Percentiles rank a stretch among this genome's conserved stretches.
phyloP scores from a whole-genome alignment of 2,113 vertebrate genomes.

The Xenopus laevis region DNA sequence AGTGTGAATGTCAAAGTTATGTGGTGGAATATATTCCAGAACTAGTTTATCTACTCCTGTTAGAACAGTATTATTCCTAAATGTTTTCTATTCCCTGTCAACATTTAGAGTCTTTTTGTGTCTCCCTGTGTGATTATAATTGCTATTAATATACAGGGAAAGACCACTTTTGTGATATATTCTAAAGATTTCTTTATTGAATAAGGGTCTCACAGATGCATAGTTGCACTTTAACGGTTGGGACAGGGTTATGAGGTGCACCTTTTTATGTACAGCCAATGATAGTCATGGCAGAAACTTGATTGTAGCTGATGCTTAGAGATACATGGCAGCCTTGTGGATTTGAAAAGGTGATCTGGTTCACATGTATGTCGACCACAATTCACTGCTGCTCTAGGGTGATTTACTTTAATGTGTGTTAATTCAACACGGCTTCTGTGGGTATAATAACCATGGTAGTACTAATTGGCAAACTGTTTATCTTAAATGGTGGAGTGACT shows the following conservation, averaged over 20 bases:
- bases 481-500: too few species aligned
- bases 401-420: background rate
- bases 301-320: background rate
- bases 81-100: slow-evolving; percentile 1
- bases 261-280: background rate
- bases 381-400: slow-evolving; percentile 1
- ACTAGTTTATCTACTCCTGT: background rate
- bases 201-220: slow-evolving; percentile 31
- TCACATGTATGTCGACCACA: background rate
- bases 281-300: background rate
- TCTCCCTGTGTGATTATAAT: background rate
- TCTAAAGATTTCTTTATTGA: background rate
- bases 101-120: background rate
- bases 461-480: too few species aligned
- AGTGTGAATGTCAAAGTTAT: background rate
- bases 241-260: slow-evolving; percentile 5
- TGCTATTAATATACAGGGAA: background rate
- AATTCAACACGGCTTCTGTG: too few species aligned
- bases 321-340: background rate
- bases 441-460: too few species aligned
- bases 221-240: slow-evolving; percentile 22
- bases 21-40: background rate
- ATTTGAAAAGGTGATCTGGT: background rate
- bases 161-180: background rate
- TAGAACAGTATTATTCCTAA: slow-evolving; percentile 11